Conservation (phyloP, 2,797 vertebrate genomes). For the Urocyon cinereoargenteus region DNA sequence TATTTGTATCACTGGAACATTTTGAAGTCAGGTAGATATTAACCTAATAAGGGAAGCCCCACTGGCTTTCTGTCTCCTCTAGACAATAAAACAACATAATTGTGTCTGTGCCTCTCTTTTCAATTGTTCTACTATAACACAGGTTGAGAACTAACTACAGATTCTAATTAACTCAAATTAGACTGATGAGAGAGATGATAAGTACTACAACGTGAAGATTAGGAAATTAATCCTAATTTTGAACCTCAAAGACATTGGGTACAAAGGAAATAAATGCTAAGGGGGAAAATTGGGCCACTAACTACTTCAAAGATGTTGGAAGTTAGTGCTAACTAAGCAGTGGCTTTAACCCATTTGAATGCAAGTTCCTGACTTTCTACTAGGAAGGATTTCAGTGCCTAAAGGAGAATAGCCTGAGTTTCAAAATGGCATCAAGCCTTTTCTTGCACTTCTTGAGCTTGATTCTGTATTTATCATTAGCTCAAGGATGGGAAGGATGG, state of each 20-base stretch:
- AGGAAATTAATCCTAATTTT: constrained; percentile 63
- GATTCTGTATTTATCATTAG: not conserved
- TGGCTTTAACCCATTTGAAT: not conserved
- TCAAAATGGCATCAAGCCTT: not conserved
- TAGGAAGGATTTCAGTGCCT: constrained; percentile 64
- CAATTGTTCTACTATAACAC: constrained; percentile 86
- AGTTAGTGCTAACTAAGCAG: not conserved
- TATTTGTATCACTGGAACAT: constrained; percentile 79
- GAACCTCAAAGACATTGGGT: constrained; percentile 24
- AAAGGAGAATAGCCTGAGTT: constrained; percentile 58
- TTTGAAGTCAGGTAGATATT: constrained; percentile 91
- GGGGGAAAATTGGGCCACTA: not conserved
- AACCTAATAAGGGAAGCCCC: constrained; percentile 91
- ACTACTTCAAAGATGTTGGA: not conserved
- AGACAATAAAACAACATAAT: constrained; percentile 92
- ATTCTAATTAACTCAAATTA: constrained; percentile 92
- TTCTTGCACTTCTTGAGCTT: not conserved
- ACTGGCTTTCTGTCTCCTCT: constrained; percentile 91
- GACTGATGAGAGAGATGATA: constrained; percentile 87
- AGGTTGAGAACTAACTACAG: constrained; percentile 87
- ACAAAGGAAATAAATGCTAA: constrained; percentile 55
- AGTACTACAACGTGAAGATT: constrained; percentile 49
- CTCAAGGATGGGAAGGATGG: not conserved
- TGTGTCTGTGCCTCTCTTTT: constrained; percentile 90
- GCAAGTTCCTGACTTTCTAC: not conserved